Base-by-base conservation (phyloP, 2,888 invertebrate genomes). In the Lithophane semibrunnea region DNA sequence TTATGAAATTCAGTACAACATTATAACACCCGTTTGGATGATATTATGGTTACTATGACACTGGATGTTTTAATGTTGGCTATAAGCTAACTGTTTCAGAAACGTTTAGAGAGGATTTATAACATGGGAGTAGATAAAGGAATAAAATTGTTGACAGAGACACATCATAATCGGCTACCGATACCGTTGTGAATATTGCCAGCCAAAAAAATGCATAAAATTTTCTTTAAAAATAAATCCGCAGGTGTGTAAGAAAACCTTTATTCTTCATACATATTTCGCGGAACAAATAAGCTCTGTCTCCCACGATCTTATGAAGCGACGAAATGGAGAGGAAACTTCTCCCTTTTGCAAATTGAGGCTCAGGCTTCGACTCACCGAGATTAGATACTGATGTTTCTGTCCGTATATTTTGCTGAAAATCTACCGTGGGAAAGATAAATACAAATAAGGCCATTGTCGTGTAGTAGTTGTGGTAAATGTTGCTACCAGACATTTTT, bases 261-360 rank as follows among this genome's bases (percentile, higher is more conserved):
- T 82, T 70, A 77, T 77, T 80, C 80, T 80, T 73, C 66, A 82
- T 73, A 78, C 68, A 82, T 71, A 77, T 79, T 77, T 76, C 29
- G 47, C 24, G 60, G 49, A 77, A 77, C 76, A 85, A 88, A 87
- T 81, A 75, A 91, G 89, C 87, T 82, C 83, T 85, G 82, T 77
- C 86, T 86, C 76, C 68, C 37, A 74, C 86, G 75, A 80, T 78
- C 82, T 84, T 87, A 88, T 90, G 87, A 90, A 89, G 85, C 87
- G 89, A 88, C 86, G 88, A 91, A 92, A 93, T 90, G 86, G 86
- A 86, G 88, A 85, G 84, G 88, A 90, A 91, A 91, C 80, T 91
- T 90, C 88, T 88, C 90, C 89, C 86, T 90, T 89, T 92, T 90
- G 88, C 90, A 91, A 92, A 93, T 93, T 92, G 91, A 87, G 89